Evolutionary conservation across 2,113 vertebrate species (phyloP).

Genomic region (Trematomus loennbergii): DNA sequence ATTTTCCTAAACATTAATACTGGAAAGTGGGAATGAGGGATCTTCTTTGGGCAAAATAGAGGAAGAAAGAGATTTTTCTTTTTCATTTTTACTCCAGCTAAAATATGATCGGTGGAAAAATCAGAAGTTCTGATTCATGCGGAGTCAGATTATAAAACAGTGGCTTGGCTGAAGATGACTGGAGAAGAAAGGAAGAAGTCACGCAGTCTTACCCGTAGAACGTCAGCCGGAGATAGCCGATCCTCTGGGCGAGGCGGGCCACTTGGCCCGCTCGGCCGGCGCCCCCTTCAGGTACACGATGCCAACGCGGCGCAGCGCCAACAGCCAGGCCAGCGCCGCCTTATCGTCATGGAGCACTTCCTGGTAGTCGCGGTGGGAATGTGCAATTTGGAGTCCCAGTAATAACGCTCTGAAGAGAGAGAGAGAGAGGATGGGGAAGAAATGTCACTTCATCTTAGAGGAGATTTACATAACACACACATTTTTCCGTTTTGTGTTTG

Average conservation of each 20-base stretch:
- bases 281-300: conserved; percentile 91
- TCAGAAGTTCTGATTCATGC: conserved; percentile 21
- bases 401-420: conserved; percentile 83
- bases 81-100: conserved; percentile 23
- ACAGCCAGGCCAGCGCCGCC: conserved; percentile 89
- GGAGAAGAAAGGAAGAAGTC: conserved; percentile 13
- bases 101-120: conserved; percentile 50
- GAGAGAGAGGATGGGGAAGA: neutral
- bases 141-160: conserved; percentile 41
- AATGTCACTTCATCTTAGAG: neutral
- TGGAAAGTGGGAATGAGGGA: conserved; percentile 3
- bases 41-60: conserved; percentile 15
- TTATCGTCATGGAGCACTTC: conserved; percentile 87
- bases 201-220: conserved; percentile 91
- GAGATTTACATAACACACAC: neutral
- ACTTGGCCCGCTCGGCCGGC: conserved; percentile 85
- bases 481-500: neutral
- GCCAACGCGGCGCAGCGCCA: conserved; percentile 87
- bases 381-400: conserved; percentile 89
- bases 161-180: conserved; percentile 40
- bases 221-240: conserved; percentile 92
- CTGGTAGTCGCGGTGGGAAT: conserved; percentile 89
- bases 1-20: conserved; percentile 31
- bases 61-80: conserved; percentile 17
- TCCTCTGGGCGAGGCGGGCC: conserved; percentile 87